phyloP scores from a whole-genome alignment of 1,140 invertebrate genomes.

The Amyelois transitella region DNA sequence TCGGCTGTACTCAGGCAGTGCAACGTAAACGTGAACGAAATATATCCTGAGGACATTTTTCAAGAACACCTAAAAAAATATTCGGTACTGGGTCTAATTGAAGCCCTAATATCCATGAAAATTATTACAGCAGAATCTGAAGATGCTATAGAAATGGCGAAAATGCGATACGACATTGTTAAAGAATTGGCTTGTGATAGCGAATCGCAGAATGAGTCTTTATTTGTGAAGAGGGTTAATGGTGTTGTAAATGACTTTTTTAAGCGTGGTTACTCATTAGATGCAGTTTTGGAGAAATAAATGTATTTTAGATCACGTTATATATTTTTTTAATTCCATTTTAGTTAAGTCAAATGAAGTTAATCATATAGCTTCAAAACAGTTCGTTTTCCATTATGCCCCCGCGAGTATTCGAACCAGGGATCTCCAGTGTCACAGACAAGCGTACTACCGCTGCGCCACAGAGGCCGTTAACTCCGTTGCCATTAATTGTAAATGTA shows the following conservation, averaged over 20 bases:
- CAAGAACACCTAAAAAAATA: constrained; percentile 43
- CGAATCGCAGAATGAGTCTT: constrained; percentile 23
- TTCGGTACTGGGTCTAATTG: constrained; percentile 49
- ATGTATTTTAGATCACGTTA: background rate
- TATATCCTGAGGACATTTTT: constrained; percentile 67
- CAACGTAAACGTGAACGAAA: constrained; percentile 51
- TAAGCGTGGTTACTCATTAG: constrained; percentile 37
- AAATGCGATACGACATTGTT: constrained; percentile 35
- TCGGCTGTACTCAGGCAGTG: constrained; percentile 47
- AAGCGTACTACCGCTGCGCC: no score
- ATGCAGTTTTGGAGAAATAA: constrained; percentile 18
- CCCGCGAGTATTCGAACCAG: no score
- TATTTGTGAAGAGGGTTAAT: constrained; percentile 47
- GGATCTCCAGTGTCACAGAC: no score
- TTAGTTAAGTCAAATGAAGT: no score
- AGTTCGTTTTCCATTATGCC: no score
- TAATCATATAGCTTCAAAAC: no score
- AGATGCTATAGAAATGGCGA: constrained; percentile 49
- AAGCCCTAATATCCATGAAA: constrained; percentile 56
- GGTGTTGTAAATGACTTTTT: constrained; percentile 48
- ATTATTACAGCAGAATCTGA: constrained; percentile 50
- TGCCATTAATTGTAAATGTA: no score
- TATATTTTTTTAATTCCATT: no score
- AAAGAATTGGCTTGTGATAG: constrained; percentile 24
- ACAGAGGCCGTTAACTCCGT: no score